Percentiles rank a stretch among this genome's conserved stretches.
phyloP scores from a whole-genome alignment of 1,140 invertebrate genomes.

The Drosophila pseudoobscura region DNA sequence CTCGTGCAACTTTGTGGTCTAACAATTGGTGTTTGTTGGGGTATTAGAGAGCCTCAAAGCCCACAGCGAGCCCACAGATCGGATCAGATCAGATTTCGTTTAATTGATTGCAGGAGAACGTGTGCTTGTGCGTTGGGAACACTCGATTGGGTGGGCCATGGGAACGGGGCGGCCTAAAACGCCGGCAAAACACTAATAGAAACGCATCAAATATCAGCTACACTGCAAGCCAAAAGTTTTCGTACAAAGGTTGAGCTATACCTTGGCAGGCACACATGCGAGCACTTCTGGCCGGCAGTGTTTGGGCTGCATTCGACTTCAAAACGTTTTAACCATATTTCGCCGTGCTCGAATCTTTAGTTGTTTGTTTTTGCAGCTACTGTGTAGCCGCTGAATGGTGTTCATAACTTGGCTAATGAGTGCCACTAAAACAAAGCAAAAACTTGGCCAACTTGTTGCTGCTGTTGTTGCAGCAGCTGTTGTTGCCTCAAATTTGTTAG shows the following conservation, averaged over 20 bases:
- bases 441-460: slow-evolving; percentile 26
- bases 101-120: slow-evolving; percentile 70
- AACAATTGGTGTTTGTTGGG: slow-evolving; percentile 29
- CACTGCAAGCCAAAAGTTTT: slow-evolving; percentile 18
- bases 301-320: slow-evolving; percentile 17
- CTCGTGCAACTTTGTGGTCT: slow-evolving; percentile 56
- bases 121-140: slow-evolving; percentile 36
- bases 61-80: slow-evolving; percentile 19
- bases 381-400: slow-evolving; percentile 29
- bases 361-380: slow-evolving; percentile 40
- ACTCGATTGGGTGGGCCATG: slow-evolving; percentile 51
- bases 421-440: slow-evolving; percentile 60
- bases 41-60: slow-evolving; percentile 54
- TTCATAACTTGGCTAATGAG: slow-evolving; percentile 79
- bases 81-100: slow-evolving; percentile 56
- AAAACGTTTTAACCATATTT: slow-evolving; percentile 46
- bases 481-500: slow-evolving; percentile 70
- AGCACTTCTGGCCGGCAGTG: slow-evolving; percentile 16
- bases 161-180: slow-evolving; percentile 26
- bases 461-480: slow-evolving; percentile 14
- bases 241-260: background rate
- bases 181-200: slow-evolving; percentile 14
- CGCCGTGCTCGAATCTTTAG: slow-evolving; percentile 21
- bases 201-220: slow-evolving; percentile 34
- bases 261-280: background rate